Evolutionary conservation across 2,888 invertebrate species (phyloP).

Genomic region (Hetaerina titia): DNA sequence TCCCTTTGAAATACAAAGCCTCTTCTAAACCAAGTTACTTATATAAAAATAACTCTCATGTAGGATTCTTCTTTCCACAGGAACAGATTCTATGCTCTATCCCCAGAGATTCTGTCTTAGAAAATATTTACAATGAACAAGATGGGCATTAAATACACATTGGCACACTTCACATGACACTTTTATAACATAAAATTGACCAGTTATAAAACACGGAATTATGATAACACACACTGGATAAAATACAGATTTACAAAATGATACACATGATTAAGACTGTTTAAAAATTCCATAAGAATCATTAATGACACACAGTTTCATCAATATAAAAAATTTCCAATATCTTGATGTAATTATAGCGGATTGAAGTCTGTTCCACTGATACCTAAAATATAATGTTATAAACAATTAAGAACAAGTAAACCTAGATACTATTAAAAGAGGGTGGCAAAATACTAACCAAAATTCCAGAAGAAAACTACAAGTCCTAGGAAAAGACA

Average conservation of each 20-base stretch:
- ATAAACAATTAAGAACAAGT: conserved; percentile 28
- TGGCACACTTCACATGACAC: conserved; percentile 57
- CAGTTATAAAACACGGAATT: conserved; percentile 59
- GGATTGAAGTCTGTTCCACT: conserved; percentile 44
- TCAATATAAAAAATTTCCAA: conserved; percentile 54
- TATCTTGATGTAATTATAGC: conserved; percentile 44
- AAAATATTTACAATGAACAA: conserved; percentile 59
- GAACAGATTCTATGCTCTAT: conserved; percentile 59
- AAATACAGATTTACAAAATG: conserved; percentile 62
- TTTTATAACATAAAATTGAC: conserved; percentile 34
- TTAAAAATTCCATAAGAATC: conserved; percentile 56
- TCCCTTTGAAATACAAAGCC: conserved; percentile 47
- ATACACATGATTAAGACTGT: conserved; percentile 18
- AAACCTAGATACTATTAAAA: background rate
- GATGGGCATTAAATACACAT: conserved; percentile 45
- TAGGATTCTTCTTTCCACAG: conserved; percentile 21
- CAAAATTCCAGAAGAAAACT: conserved; percentile 50
- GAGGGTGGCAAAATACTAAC: conserved; percentile 35
- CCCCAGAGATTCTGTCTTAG: conserved; percentile 59
- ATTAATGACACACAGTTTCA: conserved; percentile 34
- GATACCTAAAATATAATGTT: conserved; percentile 58
- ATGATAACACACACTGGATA: conserved; percentile 63
- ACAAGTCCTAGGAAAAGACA: conserved; percentile 40
- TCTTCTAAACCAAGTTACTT: conserved; percentile 6
- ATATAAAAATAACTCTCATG: conserved; percentile 62